Evolutionary conservation across 2,797 vertebrate genomes (phyloP), one percentile per base, ranked within the genome.

Genomic region (Acipenser transmontanus): DNA sequence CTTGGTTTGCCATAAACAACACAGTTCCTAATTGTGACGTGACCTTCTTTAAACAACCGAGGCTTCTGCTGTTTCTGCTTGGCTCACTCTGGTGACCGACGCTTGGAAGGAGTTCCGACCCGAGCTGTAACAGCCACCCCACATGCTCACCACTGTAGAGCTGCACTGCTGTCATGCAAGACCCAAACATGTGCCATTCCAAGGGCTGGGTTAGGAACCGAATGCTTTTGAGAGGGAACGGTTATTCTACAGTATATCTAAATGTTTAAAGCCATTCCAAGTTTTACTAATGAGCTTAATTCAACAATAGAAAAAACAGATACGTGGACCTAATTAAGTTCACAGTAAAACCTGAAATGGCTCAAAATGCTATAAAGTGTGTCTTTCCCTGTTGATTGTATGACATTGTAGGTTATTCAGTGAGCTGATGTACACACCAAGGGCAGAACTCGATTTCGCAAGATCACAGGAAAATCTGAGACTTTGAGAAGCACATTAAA

Each of bases 81-180:
- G 54, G 49, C 64, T 63, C 34, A 47, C 54, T 59, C 62, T 80
- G 80, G 80, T 71, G 76, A 78, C 76, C 81, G 80, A 83, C 88
- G 89, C 84, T 84, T 89, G 88, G 86, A 88, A 85, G 68, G 74
- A 82, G 73, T 81, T 88, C 79, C 67, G 67, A 76, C 80, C 78
- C 77, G 69, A 65, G 75, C 83, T 34, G 34, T 34, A 66, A 49
- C 56, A 14, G 47, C 54, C 13, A 1, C 10, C 51, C 54, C 88
- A 87, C 88, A 84, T 88, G 85, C 85, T 84, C 73, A 74, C 80
- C 77, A 84, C 79, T 86, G 89, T 86, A 89, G 87, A 89, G 83
- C 83, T 86, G 83, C 82, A 78, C 77, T 80, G 83, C 87, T 87
- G 87, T 89, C 87, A 84, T 75, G 89, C 86, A 89, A 84, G 84